Evolutionary conservation across 1,140 invertebrate species (phyloP).

Genomic region (Lordiphosa clarofinis): DNA sequence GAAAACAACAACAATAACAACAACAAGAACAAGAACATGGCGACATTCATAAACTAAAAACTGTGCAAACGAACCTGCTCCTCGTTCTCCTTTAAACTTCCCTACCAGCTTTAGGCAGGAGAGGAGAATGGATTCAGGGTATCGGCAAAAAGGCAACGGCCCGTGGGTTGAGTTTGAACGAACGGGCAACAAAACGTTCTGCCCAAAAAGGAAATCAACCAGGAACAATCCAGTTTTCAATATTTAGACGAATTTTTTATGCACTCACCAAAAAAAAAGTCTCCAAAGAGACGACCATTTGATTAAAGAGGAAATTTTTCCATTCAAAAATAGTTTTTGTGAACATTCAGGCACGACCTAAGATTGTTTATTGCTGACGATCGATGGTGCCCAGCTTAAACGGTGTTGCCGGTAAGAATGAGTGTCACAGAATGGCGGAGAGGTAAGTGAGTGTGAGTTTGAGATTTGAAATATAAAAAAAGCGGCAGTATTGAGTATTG

Average conservation of each 20-base stretch:
- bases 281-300: too few species aligned
- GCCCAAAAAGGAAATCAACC: constrained; percentile 49
- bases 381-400: too few species aligned
- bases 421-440: too few species aligned
- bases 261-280: background rate
- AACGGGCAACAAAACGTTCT: constrained; percentile 66
- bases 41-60: constrained; percentile 75
- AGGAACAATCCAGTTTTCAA: constrained; percentile 1
- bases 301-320: too few species aligned
- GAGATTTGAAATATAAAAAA: too few species aligned
- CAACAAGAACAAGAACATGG: constrained; percentile 63
- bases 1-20: constrained; percentile 26
- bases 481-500: too few species aligned
- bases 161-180: constrained; percentile 28
- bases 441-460: too few species aligned
- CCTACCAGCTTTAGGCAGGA: constrained; percentile 5
- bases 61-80: constrained; percentile 26
- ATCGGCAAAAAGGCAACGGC: constrained; percentile 9
- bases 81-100: too few species aligned
- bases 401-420: too few species aligned
- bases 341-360: too few species aligned
- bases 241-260: background rate
- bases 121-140: constrained; percentile 18
- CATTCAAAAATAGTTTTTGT: too few species aligned
- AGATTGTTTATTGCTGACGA: too few species aligned